phyloP scores from a whole-genome alignment of 1,140 invertebrate species.

The Hypsibius dujardini region DNA sequence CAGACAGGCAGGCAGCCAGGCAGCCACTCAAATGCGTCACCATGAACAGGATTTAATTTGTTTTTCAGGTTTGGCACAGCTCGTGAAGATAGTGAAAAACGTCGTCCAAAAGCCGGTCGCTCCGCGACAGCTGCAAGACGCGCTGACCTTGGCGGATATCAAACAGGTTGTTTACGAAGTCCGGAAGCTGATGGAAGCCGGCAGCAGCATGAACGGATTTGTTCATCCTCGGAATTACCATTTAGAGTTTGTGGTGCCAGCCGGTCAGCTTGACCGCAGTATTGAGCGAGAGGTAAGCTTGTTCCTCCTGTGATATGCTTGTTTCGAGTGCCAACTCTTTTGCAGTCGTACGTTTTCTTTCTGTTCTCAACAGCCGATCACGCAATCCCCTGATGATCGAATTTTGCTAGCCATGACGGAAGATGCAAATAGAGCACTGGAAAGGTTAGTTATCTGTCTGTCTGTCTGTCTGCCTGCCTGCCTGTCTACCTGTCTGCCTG shows the following conservation, averaged over 20 bases:
- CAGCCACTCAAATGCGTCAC: too few species aligned
- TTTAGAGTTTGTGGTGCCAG: neutral
- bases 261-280: neutral
- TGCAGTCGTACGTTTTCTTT: too few species aligned
- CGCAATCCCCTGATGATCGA: neutral
- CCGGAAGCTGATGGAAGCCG: conserved; percentile 8
- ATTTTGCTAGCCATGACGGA: neutral
- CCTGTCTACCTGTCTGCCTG: too few species aligned
- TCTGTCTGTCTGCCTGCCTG: too few species aligned
- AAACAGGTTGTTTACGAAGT: conserved; percentile 1
- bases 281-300: neutral
- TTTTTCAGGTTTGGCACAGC: too few species aligned
- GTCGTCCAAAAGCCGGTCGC: too few species aligned
- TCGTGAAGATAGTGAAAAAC: too few species aligned
- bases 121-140: too few species aligned
- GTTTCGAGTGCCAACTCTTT: neutral
- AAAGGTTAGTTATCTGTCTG: too few species aligned
- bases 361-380: neutral
- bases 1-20: too few species aligned
- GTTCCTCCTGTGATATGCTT: too few species aligned
- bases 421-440: neutral
- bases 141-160: neutral
- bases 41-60: too few species aligned
- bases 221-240: conserved; percentile 5
- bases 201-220: neutral